Evolutionary conservation across 2,113 vertebrate species (phyloP).

Genomic region (Bubalus kerabau): DNA sequence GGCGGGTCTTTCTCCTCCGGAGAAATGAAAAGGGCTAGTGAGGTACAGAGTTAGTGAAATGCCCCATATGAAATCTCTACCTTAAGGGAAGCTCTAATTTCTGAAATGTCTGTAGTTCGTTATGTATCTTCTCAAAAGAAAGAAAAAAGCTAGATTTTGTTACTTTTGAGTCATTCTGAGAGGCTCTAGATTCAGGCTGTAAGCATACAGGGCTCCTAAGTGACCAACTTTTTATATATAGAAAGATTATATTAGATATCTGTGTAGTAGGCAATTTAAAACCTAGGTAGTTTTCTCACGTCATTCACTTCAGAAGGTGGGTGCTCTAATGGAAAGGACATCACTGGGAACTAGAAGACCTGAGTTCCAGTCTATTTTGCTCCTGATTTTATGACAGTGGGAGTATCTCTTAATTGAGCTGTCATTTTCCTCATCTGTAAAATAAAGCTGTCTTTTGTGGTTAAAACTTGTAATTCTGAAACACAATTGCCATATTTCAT

Average conservation of each 20-base stretch:
- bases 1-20: neutral
- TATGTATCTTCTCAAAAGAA: neutral
- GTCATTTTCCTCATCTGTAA: neutral
- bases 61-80: neutral
- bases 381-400: neutral
- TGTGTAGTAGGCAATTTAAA: neutral
- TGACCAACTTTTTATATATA: neutral
- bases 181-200: neutral
- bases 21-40: neutral
- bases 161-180: neutral
- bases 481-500: neutral
- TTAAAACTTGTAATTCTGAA: neutral
- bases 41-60: neutral
- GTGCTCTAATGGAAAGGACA: neutral
- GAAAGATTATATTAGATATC: too few species aligned
- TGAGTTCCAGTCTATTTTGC: neutral
- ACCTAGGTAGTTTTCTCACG: neutral
- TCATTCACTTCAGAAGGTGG: neutral
- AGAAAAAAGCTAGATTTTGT: neutral
- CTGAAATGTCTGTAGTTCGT: neutral
- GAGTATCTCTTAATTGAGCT: neutral
- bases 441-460: neutral
- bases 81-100: neutral
- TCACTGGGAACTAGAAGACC: neutral
- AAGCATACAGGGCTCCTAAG: neutral